phyloP scores from a whole-genome alignment of 2,113 vertebrate genomes.

The Tragelaphus strepsiceros region DNA sequence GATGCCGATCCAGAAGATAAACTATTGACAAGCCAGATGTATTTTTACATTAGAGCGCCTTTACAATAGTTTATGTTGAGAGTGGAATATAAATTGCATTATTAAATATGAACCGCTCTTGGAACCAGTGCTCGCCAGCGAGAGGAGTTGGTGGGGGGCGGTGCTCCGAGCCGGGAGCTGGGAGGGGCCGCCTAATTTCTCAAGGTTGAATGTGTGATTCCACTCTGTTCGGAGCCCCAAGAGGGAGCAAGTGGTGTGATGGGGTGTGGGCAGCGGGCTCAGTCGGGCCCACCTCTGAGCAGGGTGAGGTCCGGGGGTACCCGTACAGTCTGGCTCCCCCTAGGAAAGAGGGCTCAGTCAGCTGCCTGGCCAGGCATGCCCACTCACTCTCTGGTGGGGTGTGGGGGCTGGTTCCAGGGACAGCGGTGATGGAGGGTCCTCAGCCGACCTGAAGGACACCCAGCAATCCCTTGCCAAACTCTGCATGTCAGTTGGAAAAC shows the following conservation, averaged over 20 bases:
- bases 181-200: conserved; percentile 66
- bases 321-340: background rate
- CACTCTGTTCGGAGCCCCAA: background rate
- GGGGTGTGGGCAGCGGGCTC: fast-evolving
- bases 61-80: conserved; percentile 90
- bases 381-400: no score
- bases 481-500: no score
- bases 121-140: conserved; percentile 63
- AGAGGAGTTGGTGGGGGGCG: conserved; percentile 42
- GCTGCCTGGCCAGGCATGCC: background rate
- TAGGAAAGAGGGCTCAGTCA: fast-evolving
- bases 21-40: conserved; percentile 90
- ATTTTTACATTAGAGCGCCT: conserved; percentile 89
- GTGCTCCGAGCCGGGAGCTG: conserved; percentile 13
- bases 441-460: no score
- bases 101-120: conserved; percentile 86
- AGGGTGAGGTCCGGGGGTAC: background rate
- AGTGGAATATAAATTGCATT: conserved; percentile 89
- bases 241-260: background rate
- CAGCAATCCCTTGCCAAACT: background rate
- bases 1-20: conserved; percentile 88
- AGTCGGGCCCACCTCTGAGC: no score
- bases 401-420: background rate
- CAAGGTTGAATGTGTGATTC: conserved; percentile 39
- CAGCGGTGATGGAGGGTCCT: fast-evolving